A percentile compares a stretch with the other conserved stretches of the same genome.
Conservation (phyloP, 1,140 invertebrate genomes). For the Alviniconcha marisindica region DNA sequence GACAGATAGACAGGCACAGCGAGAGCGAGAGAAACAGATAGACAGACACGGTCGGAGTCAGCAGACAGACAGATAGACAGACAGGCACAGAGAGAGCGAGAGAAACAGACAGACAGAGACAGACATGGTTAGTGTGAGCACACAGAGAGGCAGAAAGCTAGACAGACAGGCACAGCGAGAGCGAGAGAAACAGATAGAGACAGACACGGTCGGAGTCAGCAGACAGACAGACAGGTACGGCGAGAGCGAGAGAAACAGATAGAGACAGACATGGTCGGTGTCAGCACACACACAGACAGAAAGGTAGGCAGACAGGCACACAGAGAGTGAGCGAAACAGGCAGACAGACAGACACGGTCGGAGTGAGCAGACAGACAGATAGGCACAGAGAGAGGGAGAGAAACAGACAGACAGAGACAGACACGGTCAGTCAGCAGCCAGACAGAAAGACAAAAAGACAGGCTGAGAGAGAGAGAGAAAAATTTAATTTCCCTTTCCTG, state of each 20-base stretch:
- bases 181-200: constrained; percentile 4
- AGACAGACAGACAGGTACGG: constrained; percentile 13
- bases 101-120: no score
- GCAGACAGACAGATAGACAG: no score
- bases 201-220: constrained; percentile 10
- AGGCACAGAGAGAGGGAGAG: not conserved
- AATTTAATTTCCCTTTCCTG: no score
- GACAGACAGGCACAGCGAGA: not conserved
- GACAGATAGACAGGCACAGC: no score
- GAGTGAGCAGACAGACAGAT: not conserved
- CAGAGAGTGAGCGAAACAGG: no score
- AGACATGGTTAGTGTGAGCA: no score
- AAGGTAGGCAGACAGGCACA: no score
- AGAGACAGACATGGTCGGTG: not conserved
- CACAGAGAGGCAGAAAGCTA: not conserved
- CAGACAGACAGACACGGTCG: no score
- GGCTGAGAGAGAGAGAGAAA: constrained; percentile 19
- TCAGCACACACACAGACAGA: not conserved
- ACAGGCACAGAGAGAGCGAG: no score
- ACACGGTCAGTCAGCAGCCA: no score
- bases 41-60: no score
- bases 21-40: no score
- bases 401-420: not conserved
- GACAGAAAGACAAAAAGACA: not conserved
- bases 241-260: not conserved